Percentiles rank a stretch among this genome's conserved stretches.
Evolutionary conservation across 1,140 invertebrate genomes (phyloP).

Genomic region (Hirudo medicinalis): DNA sequence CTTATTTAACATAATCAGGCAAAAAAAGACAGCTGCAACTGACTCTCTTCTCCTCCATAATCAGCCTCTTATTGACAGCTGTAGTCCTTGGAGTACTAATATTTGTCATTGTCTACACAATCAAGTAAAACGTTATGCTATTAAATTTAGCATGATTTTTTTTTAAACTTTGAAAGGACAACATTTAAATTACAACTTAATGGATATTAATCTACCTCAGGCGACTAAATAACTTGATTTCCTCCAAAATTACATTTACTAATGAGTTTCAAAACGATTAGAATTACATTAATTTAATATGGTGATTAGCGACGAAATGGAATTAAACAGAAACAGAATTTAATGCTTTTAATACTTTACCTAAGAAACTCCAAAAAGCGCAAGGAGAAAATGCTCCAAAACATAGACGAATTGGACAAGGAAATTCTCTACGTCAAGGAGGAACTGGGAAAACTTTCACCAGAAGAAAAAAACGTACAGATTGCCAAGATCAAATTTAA

Average conservation of each 20-base stretch:
- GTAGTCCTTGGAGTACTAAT: background rate
- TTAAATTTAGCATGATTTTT: too few species aligned
- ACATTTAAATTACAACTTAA: too few species aligned
- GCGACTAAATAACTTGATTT: too few species aligned
- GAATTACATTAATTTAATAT: too few species aligned
- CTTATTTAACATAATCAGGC: too few species aligned
- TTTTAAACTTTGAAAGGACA: too few species aligned
- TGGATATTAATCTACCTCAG: too few species aligned
- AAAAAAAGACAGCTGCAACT: background rate
- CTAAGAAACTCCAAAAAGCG: background rate
- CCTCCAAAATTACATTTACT: too few species aligned
- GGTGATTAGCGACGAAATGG: too few species aligned
- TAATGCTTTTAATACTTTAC: too few species aligned
- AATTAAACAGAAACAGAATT: too few species aligned
- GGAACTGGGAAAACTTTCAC: background rate
- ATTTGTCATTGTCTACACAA: background rate
- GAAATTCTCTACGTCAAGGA: slow-evolving; percentile 4
- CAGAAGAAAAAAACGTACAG: background rate
- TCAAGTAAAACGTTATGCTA: background rate
- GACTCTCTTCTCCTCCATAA: background rate
- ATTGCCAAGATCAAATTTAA: background rate
- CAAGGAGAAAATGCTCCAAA: background rate
- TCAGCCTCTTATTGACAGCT: background rate
- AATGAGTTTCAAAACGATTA: too few species aligned
- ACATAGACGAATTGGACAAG: background rate